These are phyloP conservation scores for Mungos mungo DNA, from an alignment of 2,113 vertebrate genomes.

Conservation along the genomic window DNA sequence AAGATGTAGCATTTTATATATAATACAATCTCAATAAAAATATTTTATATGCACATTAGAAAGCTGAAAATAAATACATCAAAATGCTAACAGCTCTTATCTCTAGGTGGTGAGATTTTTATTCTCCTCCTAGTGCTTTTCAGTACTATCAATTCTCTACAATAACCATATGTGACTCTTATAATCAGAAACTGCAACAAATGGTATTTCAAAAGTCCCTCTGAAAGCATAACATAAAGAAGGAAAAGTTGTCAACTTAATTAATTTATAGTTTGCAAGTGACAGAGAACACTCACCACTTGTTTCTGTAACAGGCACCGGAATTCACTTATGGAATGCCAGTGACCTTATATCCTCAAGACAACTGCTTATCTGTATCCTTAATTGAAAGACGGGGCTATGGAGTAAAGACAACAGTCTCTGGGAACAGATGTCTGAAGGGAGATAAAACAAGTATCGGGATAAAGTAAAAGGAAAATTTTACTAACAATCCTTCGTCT, in stretches of 20 bases:
- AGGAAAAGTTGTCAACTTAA: conserved; percentile 53
- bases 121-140: conserved; percentile 44
- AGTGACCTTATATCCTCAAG: conserved; percentile 60
- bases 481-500: neutral
- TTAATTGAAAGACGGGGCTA: conserved; percentile 50
- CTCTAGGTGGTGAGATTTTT: conserved; percentile 51
- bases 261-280: conserved; percentile 73
- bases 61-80: conserved; percentile 21
- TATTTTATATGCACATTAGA: conserved; percentile 23
- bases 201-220: conserved; percentile 52
- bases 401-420: conserved; percentile 57
- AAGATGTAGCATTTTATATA: neutral
- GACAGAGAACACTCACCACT: conserved; percentile 64
- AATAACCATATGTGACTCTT: conserved; percentile 47
- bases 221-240: conserved; percentile 39
- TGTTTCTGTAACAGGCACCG: conserved; percentile 61
- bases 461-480: conserved; percentile 15
- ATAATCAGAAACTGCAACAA: conserved; percentile 58
- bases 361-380: conserved; percentile 70
- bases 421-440: conserved; percentile 64
- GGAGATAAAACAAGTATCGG: conserved; percentile 49
- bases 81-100: conserved; percentile 55
- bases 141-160: conserved; percentile 21
- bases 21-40: neutral
- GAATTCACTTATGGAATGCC: conserved; percentile 63